Percentiles rank a stretch among this genome's conserved stretches.
Conservation (phyloP, 2,797 vertebrate species). For the Catamblyrhynchus diadema region DNA sequence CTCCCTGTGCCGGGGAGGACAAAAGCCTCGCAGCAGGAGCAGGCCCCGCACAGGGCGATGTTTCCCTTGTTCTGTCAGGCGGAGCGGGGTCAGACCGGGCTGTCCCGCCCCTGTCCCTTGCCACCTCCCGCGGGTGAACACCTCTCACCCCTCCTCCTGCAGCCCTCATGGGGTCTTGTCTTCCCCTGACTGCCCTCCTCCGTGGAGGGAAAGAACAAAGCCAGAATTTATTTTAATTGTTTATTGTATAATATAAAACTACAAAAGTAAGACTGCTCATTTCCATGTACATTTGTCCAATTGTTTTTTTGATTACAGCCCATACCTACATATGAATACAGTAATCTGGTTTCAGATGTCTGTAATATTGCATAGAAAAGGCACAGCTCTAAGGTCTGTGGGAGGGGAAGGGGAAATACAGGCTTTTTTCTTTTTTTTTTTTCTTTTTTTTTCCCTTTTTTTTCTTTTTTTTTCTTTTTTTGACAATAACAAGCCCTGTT, state of each 20-base stretch:
- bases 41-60: rapidly evolving
- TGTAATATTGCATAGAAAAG: slow-evolving; percentile 99
- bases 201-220: background rate
- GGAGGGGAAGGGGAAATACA: slow-evolving; percentile 78
- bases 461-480: background rate
- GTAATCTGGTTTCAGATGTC: slow-evolving; percentile 89
- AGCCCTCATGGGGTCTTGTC: rapidly evolving
- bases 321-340: slow-evolving; percentile 89
- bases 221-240: slow-evolving; percentile 75
- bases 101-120: background rate
- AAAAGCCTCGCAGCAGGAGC: rapidly evolving
- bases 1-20: rapidly evolving
- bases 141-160: background rate
- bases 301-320: slow-evolving; percentile 86
- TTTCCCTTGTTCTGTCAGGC: background rate
- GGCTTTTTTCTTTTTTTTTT: slow-evolving; percentile 30
- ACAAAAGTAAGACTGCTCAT: slow-evolving; percentile 99
- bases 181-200: background rate
- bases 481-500: slow-evolving; percentile 69
- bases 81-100: rapidly evolving
- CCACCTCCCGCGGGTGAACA: background rate
- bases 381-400: slow-evolving; percentile 98
- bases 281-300: slow-evolving; percentile 92
- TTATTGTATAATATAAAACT: slow-evolving; percentile 98
- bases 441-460: rapidly evolving